Evolutionary conservation across 1,140 invertebrate species (phyloP), one percentile per base, ranked within the genome.

Genomic region (Mycetomoellerius zeteki): DNA sequence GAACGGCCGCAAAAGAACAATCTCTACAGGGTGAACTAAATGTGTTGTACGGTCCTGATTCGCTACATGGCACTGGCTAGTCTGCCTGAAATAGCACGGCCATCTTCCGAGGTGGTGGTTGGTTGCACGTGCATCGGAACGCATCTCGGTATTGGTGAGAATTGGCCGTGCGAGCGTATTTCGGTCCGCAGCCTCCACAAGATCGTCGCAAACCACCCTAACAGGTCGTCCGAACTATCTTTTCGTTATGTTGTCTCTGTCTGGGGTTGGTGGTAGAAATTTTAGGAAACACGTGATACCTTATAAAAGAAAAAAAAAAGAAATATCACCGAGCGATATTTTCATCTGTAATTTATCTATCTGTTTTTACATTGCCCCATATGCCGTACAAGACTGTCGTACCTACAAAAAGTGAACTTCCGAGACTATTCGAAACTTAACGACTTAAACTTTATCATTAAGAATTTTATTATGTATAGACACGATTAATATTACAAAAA

Each of bases 21-120:
- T 33, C 27, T 54, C 27, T 58, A 64, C 54, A 60, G 91, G 91
- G 91, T 90, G 69, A 91, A 89, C 47, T 69, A 84, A 88, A 71
- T 64, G 58, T 77, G 69, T 58, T 27, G 73, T 91, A 93, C 93
- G 92, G 86, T 88, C 89, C 93, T 94, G 93, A 75, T 65, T 81
- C 86, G 86, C 90, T 92, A 92, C 90, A 92, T 92, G 89, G 92
- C 90, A 92, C 89, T 93, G 90, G 92, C 93, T 93, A 90, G 92
- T 72, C 89, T 81, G 92, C 94, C 90, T 94, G 93, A 94, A 94
- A 94, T 94, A 94, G 94, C 93, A 87, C 91, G 91, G 89, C 93
- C 91, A 91, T 90, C 86, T 89, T 90, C 88, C 85, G 86, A 85
- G 89, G 86, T 92, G 89, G 89, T 92, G 89, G 91, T 92, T 64